These are phyloP conservation scores for Zaprionus bogoriensis DNA, from an alignment of 2,888 invertebrate genomes.

Conservation along the genomic window DNA sequence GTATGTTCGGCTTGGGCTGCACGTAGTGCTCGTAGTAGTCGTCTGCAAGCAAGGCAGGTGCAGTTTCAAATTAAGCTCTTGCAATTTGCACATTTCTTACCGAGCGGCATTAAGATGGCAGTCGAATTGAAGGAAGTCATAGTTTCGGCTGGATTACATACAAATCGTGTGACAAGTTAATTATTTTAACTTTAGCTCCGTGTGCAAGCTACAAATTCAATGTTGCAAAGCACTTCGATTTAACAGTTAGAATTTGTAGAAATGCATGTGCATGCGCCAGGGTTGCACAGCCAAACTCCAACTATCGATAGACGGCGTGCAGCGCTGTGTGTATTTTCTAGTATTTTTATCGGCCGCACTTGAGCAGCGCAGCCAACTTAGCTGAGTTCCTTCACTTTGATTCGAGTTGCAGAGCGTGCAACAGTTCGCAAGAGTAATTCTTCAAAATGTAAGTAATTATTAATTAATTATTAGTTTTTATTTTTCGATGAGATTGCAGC, in stretches of 20 bases:
- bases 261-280: neutral
- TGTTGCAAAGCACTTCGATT: neutral
- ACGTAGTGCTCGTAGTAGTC: conserved; percentile 41
- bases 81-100: conserved; percentile 9
- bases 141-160: neutral
- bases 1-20: conserved; percentile 36
- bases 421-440: accelerated
- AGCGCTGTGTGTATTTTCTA: neutral
- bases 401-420: conserved; percentile 2
- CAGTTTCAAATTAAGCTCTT: neutral
- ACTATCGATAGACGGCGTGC: neutral
- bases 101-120: conserved; percentile 15
- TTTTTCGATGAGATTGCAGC: conserved; percentile 45
- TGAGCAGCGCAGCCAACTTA: conserved; percentile 30
- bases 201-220: too few relatives aligned
- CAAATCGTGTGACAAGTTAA: neutral
- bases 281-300: neutral
- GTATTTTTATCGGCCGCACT: neutral
- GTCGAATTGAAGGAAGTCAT: conserved; percentile 18
- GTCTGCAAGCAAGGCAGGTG: conserved; percentile 39
- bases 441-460: conserved; percentile 41
- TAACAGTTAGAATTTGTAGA: conserved; percentile 41
- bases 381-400: conserved; percentile 27
- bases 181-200: too few relatives aligned
- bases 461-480: neutral